phyloP scores from a whole-genome alignment of 2,113 vertebrate species.

The Chloroceryle aenea region DNA sequence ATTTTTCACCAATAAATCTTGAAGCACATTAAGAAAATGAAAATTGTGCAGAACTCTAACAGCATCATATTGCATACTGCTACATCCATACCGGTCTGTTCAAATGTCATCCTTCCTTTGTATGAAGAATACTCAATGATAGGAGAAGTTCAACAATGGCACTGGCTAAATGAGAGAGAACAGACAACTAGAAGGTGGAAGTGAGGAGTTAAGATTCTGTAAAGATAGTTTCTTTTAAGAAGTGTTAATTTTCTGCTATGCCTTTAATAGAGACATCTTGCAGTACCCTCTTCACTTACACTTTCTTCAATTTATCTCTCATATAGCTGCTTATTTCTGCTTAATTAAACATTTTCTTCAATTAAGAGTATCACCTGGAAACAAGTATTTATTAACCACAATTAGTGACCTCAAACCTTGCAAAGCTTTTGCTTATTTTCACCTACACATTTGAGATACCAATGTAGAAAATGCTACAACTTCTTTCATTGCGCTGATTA shows the following conservation, averaged over 20 bases:
- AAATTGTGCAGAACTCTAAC: background rate
- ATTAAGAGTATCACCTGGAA: constrained; percentile 12
- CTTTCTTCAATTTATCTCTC: background rate
- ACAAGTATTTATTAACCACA: constrained; percentile 1
- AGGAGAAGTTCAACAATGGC: background rate
- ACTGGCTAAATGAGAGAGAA: background rate
- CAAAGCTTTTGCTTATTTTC: constrained; percentile 22
- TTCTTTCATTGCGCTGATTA: background rate
- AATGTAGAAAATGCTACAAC: background rate
- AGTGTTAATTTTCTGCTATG: background rate
- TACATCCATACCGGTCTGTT: background rate
- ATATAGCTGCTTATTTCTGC: background rate
- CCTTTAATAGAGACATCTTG: background rate
- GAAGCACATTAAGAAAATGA: background rate
- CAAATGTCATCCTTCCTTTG: background rate
- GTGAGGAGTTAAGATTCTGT: background rate
- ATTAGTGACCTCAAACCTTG: constrained; percentile 3
- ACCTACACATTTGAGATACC: background rate
- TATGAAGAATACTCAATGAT: background rate
- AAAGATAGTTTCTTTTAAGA: background rate
- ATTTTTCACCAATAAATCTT: background rate
- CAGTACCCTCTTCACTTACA: background rate
- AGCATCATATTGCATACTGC: background rate
- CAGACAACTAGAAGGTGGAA: background rate
- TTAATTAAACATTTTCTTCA: constrained; percentile 25